Conservation (phyloP, 2,888 invertebrate species). For the Drosophila tripunctata region DNA sequence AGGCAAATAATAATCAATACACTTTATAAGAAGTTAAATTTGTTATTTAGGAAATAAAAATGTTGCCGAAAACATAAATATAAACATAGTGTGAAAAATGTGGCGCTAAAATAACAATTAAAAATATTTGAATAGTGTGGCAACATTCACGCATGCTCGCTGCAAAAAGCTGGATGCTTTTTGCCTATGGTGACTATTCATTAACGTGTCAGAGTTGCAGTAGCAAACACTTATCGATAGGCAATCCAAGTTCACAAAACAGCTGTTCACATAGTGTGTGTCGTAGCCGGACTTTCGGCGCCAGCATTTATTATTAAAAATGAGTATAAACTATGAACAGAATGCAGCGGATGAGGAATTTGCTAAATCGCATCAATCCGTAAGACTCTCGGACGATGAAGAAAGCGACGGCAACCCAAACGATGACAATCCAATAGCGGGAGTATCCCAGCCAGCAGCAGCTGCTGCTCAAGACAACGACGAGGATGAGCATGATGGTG, state of each 20-base stretch:
- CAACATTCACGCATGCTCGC: too few species aligned
- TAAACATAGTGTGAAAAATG: too few species aligned
- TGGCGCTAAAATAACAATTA: too few species aligned
- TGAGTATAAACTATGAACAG: conserved; percentile 59
- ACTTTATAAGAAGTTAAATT: too few species aligned
- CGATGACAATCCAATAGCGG: conserved; percentile 2
- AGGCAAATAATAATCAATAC: too few species aligned
- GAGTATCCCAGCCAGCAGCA: background rate
- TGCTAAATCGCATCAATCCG: conserved; percentile 20
- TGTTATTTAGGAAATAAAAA: too few species aligned
- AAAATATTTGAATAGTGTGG: too few species aligned
- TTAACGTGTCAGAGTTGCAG: background rate
- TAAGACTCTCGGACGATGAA: conserved; percentile 66
- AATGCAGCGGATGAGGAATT: conserved; percentile 50
- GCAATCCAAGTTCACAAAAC: conserved; percentile 3
- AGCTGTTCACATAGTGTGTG: conserved; percentile 41
- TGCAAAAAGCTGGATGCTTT: too few species aligned
- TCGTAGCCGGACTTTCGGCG: conserved; percentile 26
- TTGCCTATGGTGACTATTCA: background rate
- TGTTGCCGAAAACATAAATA: too few species aligned
- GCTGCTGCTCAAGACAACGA: conserved; percentile 5
- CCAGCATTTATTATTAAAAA: conserved; percentile 29
- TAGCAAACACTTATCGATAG: conserved; percentile 36
- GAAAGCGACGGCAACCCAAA: conserved; percentile 52
- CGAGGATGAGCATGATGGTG: background rate